phyloP scores from a whole-genome alignment of 1,140 invertebrate species.

The Drosophila ficusphila region DNA sequence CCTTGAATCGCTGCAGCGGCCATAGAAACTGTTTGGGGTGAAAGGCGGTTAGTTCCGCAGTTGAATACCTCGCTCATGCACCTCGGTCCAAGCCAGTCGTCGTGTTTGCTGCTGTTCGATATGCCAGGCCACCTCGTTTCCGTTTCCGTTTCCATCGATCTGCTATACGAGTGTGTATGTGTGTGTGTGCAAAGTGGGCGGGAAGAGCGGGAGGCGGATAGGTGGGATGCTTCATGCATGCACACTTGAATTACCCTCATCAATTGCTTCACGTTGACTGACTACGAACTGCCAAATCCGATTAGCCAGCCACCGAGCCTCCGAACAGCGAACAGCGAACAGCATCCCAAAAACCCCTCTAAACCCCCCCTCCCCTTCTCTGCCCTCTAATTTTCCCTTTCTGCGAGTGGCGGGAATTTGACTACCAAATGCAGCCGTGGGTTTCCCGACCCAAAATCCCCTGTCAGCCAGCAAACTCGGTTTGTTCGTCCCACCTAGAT shows the following conservation, averaged over 20 bases:
- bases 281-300: conserved; percentile 70
- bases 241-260: conserved; percentile 73
- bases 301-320: conserved; percentile 64
- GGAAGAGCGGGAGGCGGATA: background rate
- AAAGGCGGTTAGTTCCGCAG: conserved; percentile 24
- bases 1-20: conserved; percentile 89
- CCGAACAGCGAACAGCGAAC: no score
- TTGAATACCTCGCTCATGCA: conserved; percentile 8
- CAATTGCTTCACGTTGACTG: conserved; percentile 76
- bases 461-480: background rate
- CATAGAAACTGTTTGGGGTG: conserved; percentile 87
- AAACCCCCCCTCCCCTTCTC: conserved; percentile 2
- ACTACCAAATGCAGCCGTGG: conserved; percentile 61
- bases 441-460: conserved; percentile 45
- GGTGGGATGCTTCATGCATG: conserved; percentile 58
- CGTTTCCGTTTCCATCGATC: conserved; percentile 47
- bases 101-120: conserved; percentile 37
- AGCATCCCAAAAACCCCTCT: no score
- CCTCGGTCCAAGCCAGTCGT: conserved; percentile 1
- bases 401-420: conserved; percentile 52
- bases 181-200: background rate
- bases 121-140: conserved; percentile 49
- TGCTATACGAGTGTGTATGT: background rate
- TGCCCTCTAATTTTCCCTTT: conserved; percentile 19
- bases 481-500: background rate